Percentiles rank a stretch among this genome's conserved stretches.
Conservation (phyloP, 1,140 invertebrate genomes). For the Triops longicaudatus region DNA sequence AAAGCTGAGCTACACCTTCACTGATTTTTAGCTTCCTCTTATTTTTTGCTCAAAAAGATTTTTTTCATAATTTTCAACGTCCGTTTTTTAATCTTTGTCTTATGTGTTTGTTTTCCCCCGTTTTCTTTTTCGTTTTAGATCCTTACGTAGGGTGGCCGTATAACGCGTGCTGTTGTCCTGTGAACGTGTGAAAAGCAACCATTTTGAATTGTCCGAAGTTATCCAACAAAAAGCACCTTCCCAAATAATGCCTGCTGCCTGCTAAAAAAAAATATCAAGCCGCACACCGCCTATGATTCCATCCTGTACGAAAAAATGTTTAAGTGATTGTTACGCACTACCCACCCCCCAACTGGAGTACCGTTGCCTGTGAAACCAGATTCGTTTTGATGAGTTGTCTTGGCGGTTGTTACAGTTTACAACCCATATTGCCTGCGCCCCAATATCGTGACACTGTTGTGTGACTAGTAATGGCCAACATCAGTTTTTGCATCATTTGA, state of each 20-base stretch:
- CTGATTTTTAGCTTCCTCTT: neutral
- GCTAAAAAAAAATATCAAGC: conserved; percentile 8
- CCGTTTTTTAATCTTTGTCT: conserved; percentile 8
- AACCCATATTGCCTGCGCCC: neutral
- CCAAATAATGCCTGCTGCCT: conserved; percentile 13
- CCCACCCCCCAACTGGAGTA: neutral
- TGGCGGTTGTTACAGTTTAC: neutral
- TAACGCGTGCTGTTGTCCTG: conserved; percentile 14
- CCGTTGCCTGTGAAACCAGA: neutral
- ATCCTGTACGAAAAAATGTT: neutral
- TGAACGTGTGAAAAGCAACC: conserved; percentile 14
- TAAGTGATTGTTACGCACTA: neutral
- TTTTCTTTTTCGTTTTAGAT: conserved; percentile 8
- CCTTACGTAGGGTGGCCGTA: conserved; percentile 4
- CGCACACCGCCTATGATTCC: conserved; percentile 10
- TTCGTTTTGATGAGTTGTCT: neutral
- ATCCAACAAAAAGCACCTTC: conserved; percentile 10
- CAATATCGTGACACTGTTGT: neutral
- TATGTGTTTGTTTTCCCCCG: conserved; percentile 2
- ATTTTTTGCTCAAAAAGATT: neutral
- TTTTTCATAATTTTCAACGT: neutral
- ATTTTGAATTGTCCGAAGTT: conserved; percentile 12
- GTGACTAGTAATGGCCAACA: conserved; percentile 4
- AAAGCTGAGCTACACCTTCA: neutral
- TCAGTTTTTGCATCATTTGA: neutral